Base-by-base conservation (phyloP, 2,797 vertebrate species). In the Alfaro cultratus region DNA sequence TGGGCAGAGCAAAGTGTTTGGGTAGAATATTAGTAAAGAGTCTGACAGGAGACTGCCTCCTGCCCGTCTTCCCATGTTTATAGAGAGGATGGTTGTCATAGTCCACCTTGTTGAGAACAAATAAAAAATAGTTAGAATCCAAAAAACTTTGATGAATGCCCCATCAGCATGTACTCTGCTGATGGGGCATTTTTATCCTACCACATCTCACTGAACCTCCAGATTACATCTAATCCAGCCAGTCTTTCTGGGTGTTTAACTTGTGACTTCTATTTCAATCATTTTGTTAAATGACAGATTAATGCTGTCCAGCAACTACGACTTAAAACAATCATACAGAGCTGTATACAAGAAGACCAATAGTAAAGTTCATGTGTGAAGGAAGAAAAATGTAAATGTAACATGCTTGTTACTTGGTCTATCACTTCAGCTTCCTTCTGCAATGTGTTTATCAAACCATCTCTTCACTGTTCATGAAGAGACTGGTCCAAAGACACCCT, bases 31-130 rank as follows among this genome's bases (percentile, higher is more conserved):
- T 98, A 0, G 97, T 99, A 93, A 99, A 99, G 83, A 99, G 95
- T 64, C 98, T 95, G 74, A 99, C 98, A 2, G 98, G 98, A 76
- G 98, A 98, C 81, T 98, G 98, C 75, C 96, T 99, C 46, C 98
- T 95, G 75, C 98, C 98, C 0, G 94, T 97, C 88, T 97, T 98
- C 49, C 97, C 97, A 1, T 98, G 97, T 89, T 99, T 99, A 87
- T 98, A 99, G 79, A 98, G 93, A 39, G 96, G 95, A 77, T 99
- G 98, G 88, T 99, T 99, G 91, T 99, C 98, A 83, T 99, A 99
- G 92, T 99, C 98, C 85, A 99, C 97, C 98, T 99, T 86, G 43
- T 74, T 3, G 71, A 55, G 74, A 81, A 23, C 7, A 16, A 45
- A 2, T 5, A 7, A 16, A 13, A 45, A 11, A 16, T 7, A 62